Conservation (phyloP, 1,140 invertebrate genomes). For the Plutomurus gul region DNA sequence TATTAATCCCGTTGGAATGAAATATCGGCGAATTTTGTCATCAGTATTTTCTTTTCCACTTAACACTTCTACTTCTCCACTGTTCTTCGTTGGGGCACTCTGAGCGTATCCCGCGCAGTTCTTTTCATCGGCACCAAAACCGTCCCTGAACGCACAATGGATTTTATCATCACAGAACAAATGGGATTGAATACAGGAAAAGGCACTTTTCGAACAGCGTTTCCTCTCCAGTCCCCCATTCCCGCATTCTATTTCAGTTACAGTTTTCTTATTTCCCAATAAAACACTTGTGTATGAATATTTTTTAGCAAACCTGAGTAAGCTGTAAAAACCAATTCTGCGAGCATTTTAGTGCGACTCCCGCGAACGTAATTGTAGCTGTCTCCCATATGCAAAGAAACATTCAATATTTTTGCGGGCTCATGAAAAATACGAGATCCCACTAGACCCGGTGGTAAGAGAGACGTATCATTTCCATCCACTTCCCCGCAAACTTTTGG, state of each 20-base stretch:
- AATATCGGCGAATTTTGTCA: not conserved
- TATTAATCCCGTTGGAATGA: not conserved
- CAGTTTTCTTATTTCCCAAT: not conserved
- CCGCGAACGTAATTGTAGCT: not conserved
- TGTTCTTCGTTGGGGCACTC: not conserved
- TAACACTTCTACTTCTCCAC: not conserved
- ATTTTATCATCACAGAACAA: not conserved
- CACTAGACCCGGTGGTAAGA: not conserved
- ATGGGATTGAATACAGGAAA: not conserved
- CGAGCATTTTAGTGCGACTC: not conserved
- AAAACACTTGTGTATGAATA: not conserved
- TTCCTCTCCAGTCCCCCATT: not conserved
- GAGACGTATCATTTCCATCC: not conserved
- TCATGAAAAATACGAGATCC: not conserved
- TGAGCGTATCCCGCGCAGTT: not conserved
- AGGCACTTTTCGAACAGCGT: not conserved
- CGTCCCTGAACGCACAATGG: not conserved
- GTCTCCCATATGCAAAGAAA: not conserved
- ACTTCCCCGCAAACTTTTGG: not conserved
- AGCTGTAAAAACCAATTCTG: slow-evolving; percentile 3
- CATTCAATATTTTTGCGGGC: not conserved
- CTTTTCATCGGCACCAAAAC: not conserved
- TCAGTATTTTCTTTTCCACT: not conserved
- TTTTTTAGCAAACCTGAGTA: not conserved
- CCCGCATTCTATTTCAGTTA: not conserved